Base-by-base conservation (phyloP, 2,113 vertebrate genomes). In the Pterocles gutturalis region DNA sequence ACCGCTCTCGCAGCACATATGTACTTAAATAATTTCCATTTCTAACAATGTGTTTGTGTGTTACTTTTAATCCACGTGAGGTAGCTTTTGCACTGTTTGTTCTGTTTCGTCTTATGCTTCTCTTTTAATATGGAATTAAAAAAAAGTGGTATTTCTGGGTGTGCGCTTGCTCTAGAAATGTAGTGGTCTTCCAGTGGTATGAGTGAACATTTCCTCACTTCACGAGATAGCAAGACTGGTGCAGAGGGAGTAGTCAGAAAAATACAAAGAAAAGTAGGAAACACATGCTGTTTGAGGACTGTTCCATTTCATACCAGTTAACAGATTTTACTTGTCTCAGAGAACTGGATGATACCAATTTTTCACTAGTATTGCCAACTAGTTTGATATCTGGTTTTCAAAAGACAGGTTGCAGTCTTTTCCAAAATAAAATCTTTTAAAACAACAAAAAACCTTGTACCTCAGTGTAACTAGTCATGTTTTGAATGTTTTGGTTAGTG, bases 1-100 rank as follows among this genome's bases (percentile, higher is more conserved):
- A 22, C 58, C 22, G 73, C 58, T 25, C 58, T 95, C 46, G 48
- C 73, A 76, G 67, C 82, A 78, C 53, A 45, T 78, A 43, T 5
- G 8, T 93, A 70, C 83, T 96, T 89, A 91, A 87, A 75, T 88
- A 61, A 81, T 95, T 94, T 94, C 57, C 31, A 76, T 72, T 95
- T 75, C 34, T 86, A 83, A 96, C 60, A 77, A 66, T 91, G 48
- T 72, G 25, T 69, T 92, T 88, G 48, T 90, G 26, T 83, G 69
- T 38, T 91, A 55, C 64, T 87, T 90, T 60, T 96, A 83, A 79
- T 95, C 61, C 81, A 18, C 2, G 0, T 77, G 69, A 91, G 33
- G 53, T 66, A 41, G 10, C 31, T 90, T 89, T 89, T 87, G 14
- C 57, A 31, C 73, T 77, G 65, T 65, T 53, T 84, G 13, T 34